Conservation (phyloP, 2,797 vertebrate genomes). For the Brachymystax lenok region DNA sequence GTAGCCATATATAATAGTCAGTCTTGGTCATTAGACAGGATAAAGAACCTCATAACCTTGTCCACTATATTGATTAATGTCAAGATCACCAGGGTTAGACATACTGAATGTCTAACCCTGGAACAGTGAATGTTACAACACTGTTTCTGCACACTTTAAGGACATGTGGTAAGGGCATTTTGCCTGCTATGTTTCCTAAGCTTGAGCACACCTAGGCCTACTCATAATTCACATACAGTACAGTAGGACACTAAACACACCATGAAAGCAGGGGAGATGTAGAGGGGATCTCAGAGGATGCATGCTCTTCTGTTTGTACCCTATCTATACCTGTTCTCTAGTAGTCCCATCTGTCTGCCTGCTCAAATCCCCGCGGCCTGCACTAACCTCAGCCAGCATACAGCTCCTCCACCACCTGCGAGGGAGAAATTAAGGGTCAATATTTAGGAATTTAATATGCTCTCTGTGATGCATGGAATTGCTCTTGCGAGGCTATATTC, state of each 20-base stretch:
- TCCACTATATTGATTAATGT: background rate
- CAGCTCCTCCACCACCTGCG: slow-evolving; percentile 59
- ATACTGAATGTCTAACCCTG: too few species aligned
- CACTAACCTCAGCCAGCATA: slow-evolving; percentile 73
- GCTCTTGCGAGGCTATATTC: slow-evolving; percentile 75
- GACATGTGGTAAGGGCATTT: slow-evolving; percentile 12
- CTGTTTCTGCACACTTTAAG: too few species aligned
- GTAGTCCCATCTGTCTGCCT: slow-evolving; percentile 77
- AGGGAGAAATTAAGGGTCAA: slow-evolving; percentile 76
- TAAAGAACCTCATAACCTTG: background rate
- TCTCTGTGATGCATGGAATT: slow-evolving; percentile 77
- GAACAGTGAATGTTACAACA: too few species aligned
- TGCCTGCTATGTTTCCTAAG: slow-evolving; percentile 60
- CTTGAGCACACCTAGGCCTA: slow-evolving; percentile 48
- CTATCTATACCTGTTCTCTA: slow-evolving; percentile 74
- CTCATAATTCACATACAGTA: slow-evolving; percentile 68
- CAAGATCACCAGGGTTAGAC: too few species aligned
- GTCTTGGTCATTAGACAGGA: background rate
- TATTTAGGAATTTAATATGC: slow-evolving; percentile 79
- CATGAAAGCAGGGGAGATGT: slow-evolving; percentile 67
- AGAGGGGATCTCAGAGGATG: slow-evolving; percentile 64
- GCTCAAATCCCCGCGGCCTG: slow-evolving; percentile 77
- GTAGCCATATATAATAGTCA: background rate
- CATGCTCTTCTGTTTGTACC: slow-evolving; percentile 63
- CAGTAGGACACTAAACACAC: slow-evolving; percentile 71